These are phyloP conservation scores for Drosophila mayri DNA, from an alignment of 1,140 invertebrate genomes.

Conservation along the genomic window DNA sequence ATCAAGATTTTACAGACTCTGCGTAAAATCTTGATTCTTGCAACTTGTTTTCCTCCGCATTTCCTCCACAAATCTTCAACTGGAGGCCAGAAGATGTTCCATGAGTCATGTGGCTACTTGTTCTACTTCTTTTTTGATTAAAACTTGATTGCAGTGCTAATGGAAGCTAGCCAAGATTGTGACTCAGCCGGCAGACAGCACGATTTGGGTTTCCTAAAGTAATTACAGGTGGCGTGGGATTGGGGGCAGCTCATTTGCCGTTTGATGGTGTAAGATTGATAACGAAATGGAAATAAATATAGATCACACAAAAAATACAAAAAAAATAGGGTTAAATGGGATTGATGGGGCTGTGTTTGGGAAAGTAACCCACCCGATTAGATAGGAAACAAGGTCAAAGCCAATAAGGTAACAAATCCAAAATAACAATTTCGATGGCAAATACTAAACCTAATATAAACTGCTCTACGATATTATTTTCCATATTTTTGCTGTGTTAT, in stretches of 20 bases:
- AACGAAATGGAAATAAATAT: constrained; percentile 17
- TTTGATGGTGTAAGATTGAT: constrained; percentile 28
- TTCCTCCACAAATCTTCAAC: constrained; percentile 28
- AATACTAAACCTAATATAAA: constrained; percentile 5
- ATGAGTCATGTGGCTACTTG: constrained; percentile 38
- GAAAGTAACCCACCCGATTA: constrained; percentile 39
- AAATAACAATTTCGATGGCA: not conserved
- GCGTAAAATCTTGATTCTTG: constrained; percentile 22
- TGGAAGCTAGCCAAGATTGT: constrained; percentile 18
- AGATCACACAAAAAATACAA: constrained; percentile 7
- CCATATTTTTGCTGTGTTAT: constrained; percentile 14
- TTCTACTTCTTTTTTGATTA: constrained; percentile 43
- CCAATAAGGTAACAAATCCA: constrained; percentile 8
- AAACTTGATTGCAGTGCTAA: constrained; percentile 21
- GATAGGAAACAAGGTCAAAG: constrained; percentile 47
- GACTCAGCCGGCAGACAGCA: constrained; percentile 23
- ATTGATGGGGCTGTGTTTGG: constrained; percentile 35
- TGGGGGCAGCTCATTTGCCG: constrained; percentile 27
- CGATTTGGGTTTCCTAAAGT: constrained; percentile 8
- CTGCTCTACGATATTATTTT: constrained; percentile 5
- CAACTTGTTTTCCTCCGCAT: constrained; percentile 26
- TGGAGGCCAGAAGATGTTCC: not conserved
- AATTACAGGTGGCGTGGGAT: constrained; percentile 32
- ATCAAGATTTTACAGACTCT: too few species aligned
- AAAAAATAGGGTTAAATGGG: constrained; percentile 28